Conservation (phyloP, 2,888 invertebrate genomes). For the Strigamia maritima region DNA sequence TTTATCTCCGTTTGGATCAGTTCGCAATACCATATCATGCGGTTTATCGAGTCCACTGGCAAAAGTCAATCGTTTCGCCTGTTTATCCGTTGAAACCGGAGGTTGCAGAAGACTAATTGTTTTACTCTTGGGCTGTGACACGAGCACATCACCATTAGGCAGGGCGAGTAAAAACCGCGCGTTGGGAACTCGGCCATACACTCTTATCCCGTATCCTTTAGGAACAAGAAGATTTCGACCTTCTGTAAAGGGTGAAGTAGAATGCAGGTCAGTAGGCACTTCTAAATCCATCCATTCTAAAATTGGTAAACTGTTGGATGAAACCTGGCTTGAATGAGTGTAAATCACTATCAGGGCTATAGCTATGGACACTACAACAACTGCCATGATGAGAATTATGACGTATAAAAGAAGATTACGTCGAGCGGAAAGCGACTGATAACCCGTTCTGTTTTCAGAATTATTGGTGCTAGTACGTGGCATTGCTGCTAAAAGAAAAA, state of each 20-base stretch:
- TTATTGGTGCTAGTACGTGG: background rate
- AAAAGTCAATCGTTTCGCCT: background rate
- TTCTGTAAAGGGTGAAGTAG: background rate
- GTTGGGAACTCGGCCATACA: background rate
- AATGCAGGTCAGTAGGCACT: background rate
- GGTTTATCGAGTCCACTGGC: conserved; percentile 1
- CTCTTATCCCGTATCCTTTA: conserved; percentile 12
- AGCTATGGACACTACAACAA: background rate
- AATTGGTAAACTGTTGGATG: background rate
- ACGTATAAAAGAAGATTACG: background rate
- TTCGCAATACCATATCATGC: conserved; percentile 34
- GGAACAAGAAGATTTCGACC: background rate
- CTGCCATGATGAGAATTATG: background rate
- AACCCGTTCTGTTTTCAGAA: background rate
- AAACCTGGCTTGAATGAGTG: background rate
- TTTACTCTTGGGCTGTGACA: background rate
- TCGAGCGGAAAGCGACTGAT: background rate
- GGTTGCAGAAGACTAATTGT: background rate
- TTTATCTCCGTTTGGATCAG: background rate
- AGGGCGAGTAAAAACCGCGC: conserved; percentile 16
- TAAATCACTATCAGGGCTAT: background rate
- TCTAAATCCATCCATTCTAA: conserved; percentile 2
- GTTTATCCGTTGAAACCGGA: background rate
- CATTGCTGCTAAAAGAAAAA: too few relatives aligned
- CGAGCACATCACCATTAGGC: conserved; percentile 6